Conservation (phyloP, 2,888 invertebrate genomes). For the Andrena hattorfiana region DNA sequence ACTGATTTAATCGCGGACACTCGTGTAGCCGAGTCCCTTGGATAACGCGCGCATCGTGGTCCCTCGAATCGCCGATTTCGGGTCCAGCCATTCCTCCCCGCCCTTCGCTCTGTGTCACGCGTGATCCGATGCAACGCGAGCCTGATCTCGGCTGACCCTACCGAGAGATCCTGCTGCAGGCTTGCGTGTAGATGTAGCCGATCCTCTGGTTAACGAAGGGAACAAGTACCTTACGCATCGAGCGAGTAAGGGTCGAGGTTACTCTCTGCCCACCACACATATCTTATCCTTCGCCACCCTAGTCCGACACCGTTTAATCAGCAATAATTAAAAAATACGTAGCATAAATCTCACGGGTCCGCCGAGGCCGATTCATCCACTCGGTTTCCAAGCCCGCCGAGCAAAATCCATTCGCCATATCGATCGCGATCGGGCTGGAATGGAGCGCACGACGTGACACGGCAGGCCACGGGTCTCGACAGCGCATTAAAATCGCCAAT, state of each 20-base stretch:
- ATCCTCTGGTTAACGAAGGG: too few species aligned
- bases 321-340: neutral
- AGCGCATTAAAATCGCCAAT: constrained; percentile 62
- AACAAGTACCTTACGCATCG: too few species aligned
- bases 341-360: neutral
- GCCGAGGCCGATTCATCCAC: neutral
- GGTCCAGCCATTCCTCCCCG: neutral
- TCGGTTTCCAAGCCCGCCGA: neutral
- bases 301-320: neutral
- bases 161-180: neutral
- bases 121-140: neutral
- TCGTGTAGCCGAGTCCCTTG: constrained; percentile 41
- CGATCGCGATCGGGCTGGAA: constrained; percentile 38
- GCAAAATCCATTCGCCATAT: constrained; percentile 2
- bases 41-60: constrained; percentile 31
- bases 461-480: constrained; percentile 31
- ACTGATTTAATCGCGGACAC: constrained; percentile 74
- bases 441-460: constrained; percentile 54
- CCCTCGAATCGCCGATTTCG: constrained; percentile 54
- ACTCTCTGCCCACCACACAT: too few species aligned
- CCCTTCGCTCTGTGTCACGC: neutral
- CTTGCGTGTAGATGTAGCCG: too few species aligned
- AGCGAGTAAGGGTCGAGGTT: too few species aligned
- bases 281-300: too few species aligned
- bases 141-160: neutral